Evolutionary conservation across 2,797 vertebrate genomes (phyloP), one percentile per base, ranked within the genome.

Genomic region (Lateolabrax maculatus): DNA sequence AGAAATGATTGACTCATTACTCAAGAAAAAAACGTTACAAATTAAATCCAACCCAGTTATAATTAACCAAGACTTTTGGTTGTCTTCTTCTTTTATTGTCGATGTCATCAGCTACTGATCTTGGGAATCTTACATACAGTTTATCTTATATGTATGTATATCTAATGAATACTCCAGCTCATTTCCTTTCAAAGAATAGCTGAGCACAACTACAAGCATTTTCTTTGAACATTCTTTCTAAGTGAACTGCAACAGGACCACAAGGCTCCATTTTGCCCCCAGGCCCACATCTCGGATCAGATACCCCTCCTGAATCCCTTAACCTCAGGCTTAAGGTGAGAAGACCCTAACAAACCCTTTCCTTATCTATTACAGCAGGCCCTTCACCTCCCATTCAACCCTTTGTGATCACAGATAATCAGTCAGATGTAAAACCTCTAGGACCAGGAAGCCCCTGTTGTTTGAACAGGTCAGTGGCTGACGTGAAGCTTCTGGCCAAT

Each of bases 401-500:
- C 58, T 53, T 72, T 46, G 64, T 69, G 87, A 85, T 87, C 84
- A 63, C 84, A 78, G 85, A 79, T 83, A 80, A 78, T 25, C 67
- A 79, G 62, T 84, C 82, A 77, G 51, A 68, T 83, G 72, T 53
- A 37, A 80, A 72, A 64, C 80, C 75, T 75, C 36, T 1, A 27
- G 65, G 83, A 77, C 61, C 83, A 80, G 79, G 81, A 89, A 88
- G 85, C 71, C 56, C 16, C 44, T 71, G 77, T 80, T 93, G 90
- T 92, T 91, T 86, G 85, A 87, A 82, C 81, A 87, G 88, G 81
- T 89, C 87, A 87, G 73, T 4, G 43, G 80, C 85, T 91, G 88
- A 87, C 68, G 74, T 68, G 71, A 81, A 71, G 77, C 86, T 87
- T 87, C 80, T 84, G 87, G 79, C 87, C 88, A 93, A 91, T 93